A percentile compares a stretch with the other conserved stretches of the same genome.
These are phyloP conservation scores for Boloria euphrosyne DNA, from an alignment of 2,888 invertebrate genomes.

Conservation along the genomic window DNA sequence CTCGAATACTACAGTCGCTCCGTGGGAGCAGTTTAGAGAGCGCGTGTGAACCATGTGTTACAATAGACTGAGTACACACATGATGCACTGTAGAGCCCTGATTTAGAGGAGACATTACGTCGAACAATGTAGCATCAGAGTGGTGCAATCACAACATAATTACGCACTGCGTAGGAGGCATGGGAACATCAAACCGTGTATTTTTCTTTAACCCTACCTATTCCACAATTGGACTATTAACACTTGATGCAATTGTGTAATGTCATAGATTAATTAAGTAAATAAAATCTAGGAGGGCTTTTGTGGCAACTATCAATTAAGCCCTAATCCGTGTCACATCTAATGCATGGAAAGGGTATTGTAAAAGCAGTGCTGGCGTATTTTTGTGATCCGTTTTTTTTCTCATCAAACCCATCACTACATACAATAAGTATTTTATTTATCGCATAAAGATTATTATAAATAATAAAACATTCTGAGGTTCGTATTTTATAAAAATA, in stretches of 20 bases:
- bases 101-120: conserved; percentile 75
- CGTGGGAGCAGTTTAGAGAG: conserved; percentile 76
- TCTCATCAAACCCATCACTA: too few species aligned
- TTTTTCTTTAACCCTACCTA: conserved; percentile 33
- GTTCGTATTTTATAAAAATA: too few species aligned
- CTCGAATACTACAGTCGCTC: conserved; percentile 46
- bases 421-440: too few species aligned
- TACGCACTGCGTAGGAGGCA: conserved; percentile 73
- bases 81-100: conserved; percentile 65
- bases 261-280: conserved; percentile 31
- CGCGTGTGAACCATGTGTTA: conserved; percentile 72
- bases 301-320: background rate
- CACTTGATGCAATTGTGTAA: conserved; percentile 29
- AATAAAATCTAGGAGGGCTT: background rate
- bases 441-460: too few species aligned
- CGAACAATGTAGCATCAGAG: conserved; percentile 69
- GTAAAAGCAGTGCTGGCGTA: too few species aligned
- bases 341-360: too few species aligned
- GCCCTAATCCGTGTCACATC: background rate
- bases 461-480: too few species aligned
- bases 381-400: too few species aligned
- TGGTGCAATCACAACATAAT: conserved; percentile 68
- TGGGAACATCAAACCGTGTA: conserved; percentile 57
- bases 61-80: conserved; percentile 68
- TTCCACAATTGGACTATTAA: conserved; percentile 26